Evolutionary conservation across 2,797 vertebrate species (phyloP), one percentile per base, ranked within the genome.

Genomic region (Lithobates sylvaticus): DNA sequence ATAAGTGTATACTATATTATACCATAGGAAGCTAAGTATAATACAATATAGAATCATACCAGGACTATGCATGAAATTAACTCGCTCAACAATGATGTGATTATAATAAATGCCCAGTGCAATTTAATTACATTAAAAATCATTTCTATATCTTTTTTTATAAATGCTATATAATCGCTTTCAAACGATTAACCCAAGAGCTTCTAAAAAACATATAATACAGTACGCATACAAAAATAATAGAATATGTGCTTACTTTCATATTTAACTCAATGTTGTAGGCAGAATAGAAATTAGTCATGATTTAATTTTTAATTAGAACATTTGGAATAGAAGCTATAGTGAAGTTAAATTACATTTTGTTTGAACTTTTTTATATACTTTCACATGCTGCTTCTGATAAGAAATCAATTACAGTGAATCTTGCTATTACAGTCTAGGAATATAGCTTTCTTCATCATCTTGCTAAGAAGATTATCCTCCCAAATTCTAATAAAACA

Each of bases 351-450:
- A 86, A 82, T 82, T 70, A 71, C 39, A 42, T 83, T 86, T 77
- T 70, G 73, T 82, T 81, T 83, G 36, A 82, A 83, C 74, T 82
- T 77, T 86, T 74, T 76, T 76, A 71, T 36, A 82, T 65, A 71
- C 73, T 82, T 77, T 72, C 34, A 81, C 73, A 61, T 86, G 69
- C 47, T 82, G 64, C 74, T 73, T 73, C 68, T 86, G 79, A 86
- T 86, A 82, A 86, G 74, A 83, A 82, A 86, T 86, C 85, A 86
- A 86, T 86, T 86, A 82, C 73, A 86, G 67, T 77, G 67, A 82
- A 82, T 82, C 79, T 82, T 86, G 64, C 79, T 77, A 70, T 82
- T 77, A 77, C 79, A 76, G 67, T 78, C 72, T 82, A 42, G 64
- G 79, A 58, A 86, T 86, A 86, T 82, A 72, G 39, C 79, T 86